A percentile compares a stretch with the other conserved stretches of the same genome.
phyloP scores from a whole-genome alignment of 2,888 invertebrate species.

The Deroplatys truncata region DNA sequence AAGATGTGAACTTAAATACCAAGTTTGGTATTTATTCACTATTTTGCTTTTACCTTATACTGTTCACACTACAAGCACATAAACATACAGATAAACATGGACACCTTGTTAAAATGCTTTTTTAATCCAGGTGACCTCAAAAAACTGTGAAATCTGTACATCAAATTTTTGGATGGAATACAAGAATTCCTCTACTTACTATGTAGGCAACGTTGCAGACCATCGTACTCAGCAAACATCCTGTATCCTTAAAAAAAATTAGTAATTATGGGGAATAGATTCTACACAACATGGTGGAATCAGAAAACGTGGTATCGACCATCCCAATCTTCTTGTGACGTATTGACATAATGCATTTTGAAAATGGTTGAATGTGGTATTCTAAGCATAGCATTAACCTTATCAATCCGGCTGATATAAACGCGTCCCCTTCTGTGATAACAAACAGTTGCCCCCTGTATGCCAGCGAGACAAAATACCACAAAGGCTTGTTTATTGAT shows the following conservation, averaged over 20 bases:
- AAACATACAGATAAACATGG: no score
- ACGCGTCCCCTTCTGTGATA: not conserved
- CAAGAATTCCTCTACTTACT: no score
- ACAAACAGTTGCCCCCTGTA: not conserved
- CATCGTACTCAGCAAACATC: no score
- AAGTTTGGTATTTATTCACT: no score
- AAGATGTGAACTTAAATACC: no score
- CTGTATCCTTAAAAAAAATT: not conserved
- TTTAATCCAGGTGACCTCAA: no score
- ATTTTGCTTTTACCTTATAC: no score
- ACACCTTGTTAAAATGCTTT: no score
- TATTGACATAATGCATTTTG: not conserved
- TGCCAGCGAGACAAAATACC: not conserved
- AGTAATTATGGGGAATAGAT: not conserved
- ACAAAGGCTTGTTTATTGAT: not conserved
- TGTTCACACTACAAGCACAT: no score
- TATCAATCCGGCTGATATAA: not conserved
- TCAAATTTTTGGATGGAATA: no score
- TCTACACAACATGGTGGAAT: not conserved
- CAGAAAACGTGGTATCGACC: not conserved
- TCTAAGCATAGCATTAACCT: not conserved
- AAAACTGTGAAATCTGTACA: no score
- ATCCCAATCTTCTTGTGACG: not conserved
- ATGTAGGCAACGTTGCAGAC: no score
- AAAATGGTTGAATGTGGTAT: not conserved